Evolutionary conservation across 2,797 vertebrate species (phyloP).

Genomic region (Sebastes nivosus): DNA sequence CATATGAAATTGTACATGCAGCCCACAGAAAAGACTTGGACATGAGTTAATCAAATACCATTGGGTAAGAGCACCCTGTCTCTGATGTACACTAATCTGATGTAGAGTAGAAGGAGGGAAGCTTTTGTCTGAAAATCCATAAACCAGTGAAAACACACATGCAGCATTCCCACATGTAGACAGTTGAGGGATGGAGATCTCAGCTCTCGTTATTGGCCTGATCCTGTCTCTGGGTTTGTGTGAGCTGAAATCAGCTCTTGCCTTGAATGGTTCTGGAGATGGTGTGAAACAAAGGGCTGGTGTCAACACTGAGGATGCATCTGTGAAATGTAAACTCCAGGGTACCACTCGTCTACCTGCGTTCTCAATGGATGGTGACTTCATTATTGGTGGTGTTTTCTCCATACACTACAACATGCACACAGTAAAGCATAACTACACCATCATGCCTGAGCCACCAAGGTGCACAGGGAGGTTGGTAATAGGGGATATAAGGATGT

Average conservation of each 20-base stretch:
- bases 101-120: not conserved
- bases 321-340: constrained; percentile 35
- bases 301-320: not conserved
- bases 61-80: not conserved
- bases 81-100: not conserved
- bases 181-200: constrained; percentile 11
- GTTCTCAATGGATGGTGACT: constrained; percentile 58
- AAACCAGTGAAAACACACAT: constrained; percentile 6
- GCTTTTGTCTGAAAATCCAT: not conserved
- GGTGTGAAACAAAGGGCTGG: not conserved
- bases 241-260: constrained; percentile 5
- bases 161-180: not conserved
- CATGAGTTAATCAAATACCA: not conserved
- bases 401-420: constrained; percentile 60
- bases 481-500: too few species aligned
- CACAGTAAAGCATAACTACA: constrained; percentile 58
- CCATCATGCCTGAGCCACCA: constrained; percentile 42
- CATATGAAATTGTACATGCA: too few species aligned
- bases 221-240: constrained; percentile 21
- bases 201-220: constrained; percentile 1
- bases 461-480: constrained; percentile 2
- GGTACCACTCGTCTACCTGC: constrained; percentile 18
- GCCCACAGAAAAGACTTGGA: too few species aligned
- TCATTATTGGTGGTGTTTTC: constrained; percentile 55
- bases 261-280: not conserved